A percentile compares a stretch with the other conserved stretches of the same genome.
Evolutionary conservation across 2,888 invertebrate genomes (phyloP).

Genomic region (Notodonta dromedarius): DNA sequence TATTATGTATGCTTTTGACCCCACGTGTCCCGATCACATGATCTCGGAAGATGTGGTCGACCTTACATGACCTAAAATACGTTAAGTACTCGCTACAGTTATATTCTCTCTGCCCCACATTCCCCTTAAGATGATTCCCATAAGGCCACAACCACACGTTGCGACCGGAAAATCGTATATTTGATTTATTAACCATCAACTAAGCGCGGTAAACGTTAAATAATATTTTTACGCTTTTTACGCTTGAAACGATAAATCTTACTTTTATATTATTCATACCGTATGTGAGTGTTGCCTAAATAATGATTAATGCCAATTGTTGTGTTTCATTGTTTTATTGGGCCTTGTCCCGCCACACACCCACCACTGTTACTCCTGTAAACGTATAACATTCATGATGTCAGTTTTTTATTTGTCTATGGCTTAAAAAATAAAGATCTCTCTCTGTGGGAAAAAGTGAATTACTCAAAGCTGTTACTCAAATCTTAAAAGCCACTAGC

Average conservation of each 20-base stretch:
- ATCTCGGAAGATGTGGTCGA: not conserved
- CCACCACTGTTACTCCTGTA: too few species aligned
- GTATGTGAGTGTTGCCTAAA: constrained; percentile 14
- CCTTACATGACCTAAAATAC: not conserved
- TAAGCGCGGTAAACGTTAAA: constrained; percentile 44
- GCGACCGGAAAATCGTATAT: constrained; percentile 47
- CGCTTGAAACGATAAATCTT: constrained; percentile 39
- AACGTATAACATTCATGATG: too few species aligned
- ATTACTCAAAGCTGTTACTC: too few species aligned
- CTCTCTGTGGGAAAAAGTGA: too few species aligned
- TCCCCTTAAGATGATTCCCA: constrained; percentile 11
- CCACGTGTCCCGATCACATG: too few species aligned
- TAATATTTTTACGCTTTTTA: constrained; percentile 42
- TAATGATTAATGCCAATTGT: too few species aligned
- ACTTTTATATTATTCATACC: constrained; percentile 33
- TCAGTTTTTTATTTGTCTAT: too few species aligned
- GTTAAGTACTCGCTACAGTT: constrained; percentile 7
- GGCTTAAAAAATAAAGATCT: too few species aligned
- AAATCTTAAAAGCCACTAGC: too few species aligned
- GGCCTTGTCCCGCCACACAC: too few species aligned
- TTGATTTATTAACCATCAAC: constrained; percentile 49
- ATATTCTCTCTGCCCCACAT: constrained; percentile 14
- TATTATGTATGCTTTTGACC: too few species aligned
- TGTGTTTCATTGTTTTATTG: too few species aligned
- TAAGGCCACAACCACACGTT: constrained; percentile 31